Conservation (phyloP, 1,140 invertebrate species). For the Euura lappo region DNA sequence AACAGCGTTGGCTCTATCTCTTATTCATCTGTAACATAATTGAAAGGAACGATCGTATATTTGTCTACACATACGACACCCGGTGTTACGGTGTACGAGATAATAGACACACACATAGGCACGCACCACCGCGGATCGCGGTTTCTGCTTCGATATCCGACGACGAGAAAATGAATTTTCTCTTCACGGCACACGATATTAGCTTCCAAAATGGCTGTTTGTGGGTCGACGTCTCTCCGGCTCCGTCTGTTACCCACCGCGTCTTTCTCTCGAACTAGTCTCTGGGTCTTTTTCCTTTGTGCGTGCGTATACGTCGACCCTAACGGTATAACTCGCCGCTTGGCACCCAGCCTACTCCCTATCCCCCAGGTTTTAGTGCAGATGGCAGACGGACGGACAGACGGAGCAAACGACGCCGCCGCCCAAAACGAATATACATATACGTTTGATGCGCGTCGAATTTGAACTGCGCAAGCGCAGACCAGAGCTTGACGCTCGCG, state of each 20-base stretch:
- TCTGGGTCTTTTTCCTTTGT: slow-evolving; percentile 55
- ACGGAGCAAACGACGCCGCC: slow-evolving; percentile 4
- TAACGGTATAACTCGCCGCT: slow-evolving; percentile 41
- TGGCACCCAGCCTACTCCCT: too few species aligned
- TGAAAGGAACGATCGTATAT: too few species aligned
- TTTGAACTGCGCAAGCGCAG: not conserved
- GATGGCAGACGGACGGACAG: slow-evolving; percentile 46
- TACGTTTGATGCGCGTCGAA: not conserved
- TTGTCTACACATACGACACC: too few species aligned
- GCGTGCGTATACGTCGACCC: slow-evolving; percentile 45
- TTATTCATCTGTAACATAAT: too few species aligned
- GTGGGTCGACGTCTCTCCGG: slow-evolving; percentile 30
- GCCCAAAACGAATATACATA: too few species aligned
- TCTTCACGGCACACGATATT: not conserved
- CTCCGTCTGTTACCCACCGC: too few species aligned
- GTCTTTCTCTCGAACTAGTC: slow-evolving; percentile 48
- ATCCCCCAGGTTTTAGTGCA: too few species aligned
- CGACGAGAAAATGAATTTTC: slow-evolving; percentile 33
- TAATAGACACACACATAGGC: too few species aligned
- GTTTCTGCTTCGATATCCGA: slow-evolving; percentile 3
- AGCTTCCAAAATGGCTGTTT: slow-evolving; percentile 63
- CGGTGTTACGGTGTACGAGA: too few species aligned
- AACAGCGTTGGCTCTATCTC: too few species aligned
- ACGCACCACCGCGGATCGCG: too few species aligned
- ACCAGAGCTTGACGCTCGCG: not conserved